A percentile compares a stretch with the other conserved stretches of the same genome.
phyloP scores from a whole-genome alignment of 2,797 vertebrate genomes.

The Tangara arthus region DNA sequence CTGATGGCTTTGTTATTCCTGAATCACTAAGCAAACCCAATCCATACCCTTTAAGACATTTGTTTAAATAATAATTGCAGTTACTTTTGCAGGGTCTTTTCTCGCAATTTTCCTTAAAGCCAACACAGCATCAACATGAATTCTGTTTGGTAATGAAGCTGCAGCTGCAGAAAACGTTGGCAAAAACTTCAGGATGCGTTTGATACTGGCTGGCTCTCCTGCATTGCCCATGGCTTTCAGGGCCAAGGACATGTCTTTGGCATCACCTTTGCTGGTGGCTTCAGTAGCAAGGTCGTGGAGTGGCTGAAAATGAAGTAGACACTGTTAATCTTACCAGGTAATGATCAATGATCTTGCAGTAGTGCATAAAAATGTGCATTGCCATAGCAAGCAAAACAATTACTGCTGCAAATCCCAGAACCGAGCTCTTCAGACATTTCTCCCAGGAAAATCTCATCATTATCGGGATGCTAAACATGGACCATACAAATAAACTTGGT shows the following conservation, averaged over 20 bases:
- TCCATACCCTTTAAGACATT: not conserved
- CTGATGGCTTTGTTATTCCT: not conserved
- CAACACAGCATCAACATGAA: conserved; percentile 80
- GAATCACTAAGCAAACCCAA: not conserved
- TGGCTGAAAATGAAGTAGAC: conserved; percentile 72
- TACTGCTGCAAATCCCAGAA: not conserved
- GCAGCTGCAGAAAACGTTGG: conserved; percentile 76
- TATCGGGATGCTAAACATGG: not conserved
- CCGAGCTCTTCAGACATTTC: not conserved
- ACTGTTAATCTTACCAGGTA: not conserved
- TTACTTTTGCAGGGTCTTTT: conserved; percentile 81
- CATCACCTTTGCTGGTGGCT: conserved; percentile 63
- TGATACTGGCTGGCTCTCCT: conserved; percentile 83
- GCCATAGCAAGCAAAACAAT: not conserved
- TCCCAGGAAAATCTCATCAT: not conserved
- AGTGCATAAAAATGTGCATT: not conserved
- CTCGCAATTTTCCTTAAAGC: conserved; percentile 82
- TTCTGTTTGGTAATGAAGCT: conserved; percentile 69
- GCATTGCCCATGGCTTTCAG: conserved; percentile 87
- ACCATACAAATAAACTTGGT: not conserved
- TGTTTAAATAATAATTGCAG: conserved; percentile 47
- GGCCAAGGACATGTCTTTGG: conserved; percentile 74
- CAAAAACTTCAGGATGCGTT: conserved; percentile 85
- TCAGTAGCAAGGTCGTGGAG: conserved; percentile 78
- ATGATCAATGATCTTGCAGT: not conserved